Conservation (phyloP, 1,140 invertebrate species). For the Lasaia peninsularis region DNA sequence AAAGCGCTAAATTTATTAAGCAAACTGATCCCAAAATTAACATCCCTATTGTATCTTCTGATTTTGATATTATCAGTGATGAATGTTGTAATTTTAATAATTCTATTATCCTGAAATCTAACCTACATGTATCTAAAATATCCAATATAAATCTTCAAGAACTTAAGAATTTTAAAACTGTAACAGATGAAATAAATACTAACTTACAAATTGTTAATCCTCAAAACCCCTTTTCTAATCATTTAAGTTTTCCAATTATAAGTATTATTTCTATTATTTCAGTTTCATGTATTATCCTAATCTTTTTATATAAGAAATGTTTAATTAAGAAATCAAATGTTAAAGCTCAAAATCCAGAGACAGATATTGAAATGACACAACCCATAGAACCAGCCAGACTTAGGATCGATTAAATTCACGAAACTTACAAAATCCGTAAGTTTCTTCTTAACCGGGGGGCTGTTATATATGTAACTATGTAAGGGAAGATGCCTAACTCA, state of each 20-base stretch:
- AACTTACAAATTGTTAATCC: too few species aligned
- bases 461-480: too few species aligned
- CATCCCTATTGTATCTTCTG: slow-evolving; percentile 5
- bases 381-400: not conserved
- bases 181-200: too few species aligned
- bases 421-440: not conserved
- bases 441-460: not conserved
- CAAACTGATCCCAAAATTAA: slow-evolving; percentile 9
- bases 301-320: too few species aligned
- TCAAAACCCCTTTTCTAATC: too few species aligned
- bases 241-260: too few species aligned
- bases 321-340: not conserved
- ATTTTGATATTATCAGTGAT: slow-evolving; percentile 19
- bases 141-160: not conserved
- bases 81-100: slow-evolving; percentile 11
- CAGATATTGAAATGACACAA: not conserved
- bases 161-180: slow-evolving; percentile 4
- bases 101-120: not conserved
- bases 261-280: not conserved
- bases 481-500: too few species aligned
- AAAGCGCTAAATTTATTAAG: slow-evolving; percentile 5
- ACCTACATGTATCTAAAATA: not conserved
- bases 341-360: not conserved
- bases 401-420: not conserved
- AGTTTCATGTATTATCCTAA: not conserved